Evolutionary conservation across 2,113 vertebrate species (phyloP).

Genomic region (Pica pica): DNA sequence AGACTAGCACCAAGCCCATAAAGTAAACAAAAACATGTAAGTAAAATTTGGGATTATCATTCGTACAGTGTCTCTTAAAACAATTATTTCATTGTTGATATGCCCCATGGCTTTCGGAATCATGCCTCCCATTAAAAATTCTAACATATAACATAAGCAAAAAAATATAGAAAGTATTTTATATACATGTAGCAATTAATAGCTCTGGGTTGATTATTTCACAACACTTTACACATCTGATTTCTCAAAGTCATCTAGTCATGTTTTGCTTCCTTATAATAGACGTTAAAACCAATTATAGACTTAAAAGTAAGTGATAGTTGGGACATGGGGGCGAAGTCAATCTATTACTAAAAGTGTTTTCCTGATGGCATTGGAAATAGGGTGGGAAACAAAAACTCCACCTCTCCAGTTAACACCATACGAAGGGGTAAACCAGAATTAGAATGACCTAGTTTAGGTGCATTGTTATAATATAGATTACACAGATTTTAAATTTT

Average conservation of each 20-base stretch:
- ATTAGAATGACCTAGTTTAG: neutral
- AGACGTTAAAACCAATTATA: slow-evolving; percentile 11
- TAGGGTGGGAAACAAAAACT: neutral
- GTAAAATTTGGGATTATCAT: neutral
- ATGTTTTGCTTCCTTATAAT: neutral
- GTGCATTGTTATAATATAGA: neutral
- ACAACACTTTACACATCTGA: neutral
- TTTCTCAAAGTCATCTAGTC: neutral
- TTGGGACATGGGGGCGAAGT: neutral
- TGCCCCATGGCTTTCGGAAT: neutral
- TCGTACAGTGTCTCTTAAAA: neutral
- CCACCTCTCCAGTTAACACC: neutral
- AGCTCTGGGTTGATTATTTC: slow-evolving; percentile 5
- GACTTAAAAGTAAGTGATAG: neutral
- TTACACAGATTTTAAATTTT: neutral
- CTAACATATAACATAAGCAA: neutral
- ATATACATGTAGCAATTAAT: neutral
- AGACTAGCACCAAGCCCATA: neutral
- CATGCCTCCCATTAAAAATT: neutral
- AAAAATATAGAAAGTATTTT: neutral
- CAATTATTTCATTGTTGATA: neutral
- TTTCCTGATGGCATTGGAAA: neutral
- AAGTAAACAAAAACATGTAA: slow-evolving; percentile 32
- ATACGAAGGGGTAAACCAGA: neutral
- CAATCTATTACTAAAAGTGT: neutral